Evolutionary conservation across 2,113 vertebrate species (phyloP), one percentile per base, ranked within the genome.

Genomic region (Bos indicus): DNA sequence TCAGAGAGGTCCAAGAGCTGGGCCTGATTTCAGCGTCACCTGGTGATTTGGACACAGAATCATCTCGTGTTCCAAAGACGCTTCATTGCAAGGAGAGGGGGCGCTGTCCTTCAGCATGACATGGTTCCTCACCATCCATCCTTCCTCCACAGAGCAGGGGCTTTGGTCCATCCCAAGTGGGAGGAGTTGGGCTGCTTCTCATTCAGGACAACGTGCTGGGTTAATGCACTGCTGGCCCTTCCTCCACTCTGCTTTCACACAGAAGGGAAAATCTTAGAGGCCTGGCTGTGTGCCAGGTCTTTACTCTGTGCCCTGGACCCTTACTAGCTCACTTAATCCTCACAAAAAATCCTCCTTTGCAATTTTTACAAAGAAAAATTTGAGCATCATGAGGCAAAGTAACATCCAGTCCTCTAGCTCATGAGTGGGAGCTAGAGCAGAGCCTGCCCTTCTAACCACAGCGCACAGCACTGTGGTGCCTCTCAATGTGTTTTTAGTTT

Each of bases 121-220:
- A 4, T 4, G 5, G 6, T 2, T 77, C 64, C 3, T 36, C 2
- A 6, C 28, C 23, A 43, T 8, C 33, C 36, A 9, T 17, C 15
- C 19, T 95, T 30, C 36, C 28, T 84, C 43, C 56, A 33, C 19
- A 40, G 30, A 78, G 3, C 28, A 16, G 14, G 28, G 74, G 4
- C 6, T 25, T 10, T 59, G 48, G 25, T 64, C 26, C 11, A 1
- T 36, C 48, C 15, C 6, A n/a, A 88, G 52, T 28, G 40, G 25
- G 2, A 60, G 46, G 4, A 67, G 8, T n/a, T 71, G 15, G 78
- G 19, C 36, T 16, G 19, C 4, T 17, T 4, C 10, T n/a, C 5
- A 1, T 7, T 10, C 2, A 26, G 52, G 40, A 10, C 12, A 17
- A 3, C 0, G 3, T 7, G 13, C 52, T 23, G 25, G 51, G 59